phyloP scores from a whole-genome alignment of 1,140 invertebrate species.

The Drosophila nannoptera region DNA sequence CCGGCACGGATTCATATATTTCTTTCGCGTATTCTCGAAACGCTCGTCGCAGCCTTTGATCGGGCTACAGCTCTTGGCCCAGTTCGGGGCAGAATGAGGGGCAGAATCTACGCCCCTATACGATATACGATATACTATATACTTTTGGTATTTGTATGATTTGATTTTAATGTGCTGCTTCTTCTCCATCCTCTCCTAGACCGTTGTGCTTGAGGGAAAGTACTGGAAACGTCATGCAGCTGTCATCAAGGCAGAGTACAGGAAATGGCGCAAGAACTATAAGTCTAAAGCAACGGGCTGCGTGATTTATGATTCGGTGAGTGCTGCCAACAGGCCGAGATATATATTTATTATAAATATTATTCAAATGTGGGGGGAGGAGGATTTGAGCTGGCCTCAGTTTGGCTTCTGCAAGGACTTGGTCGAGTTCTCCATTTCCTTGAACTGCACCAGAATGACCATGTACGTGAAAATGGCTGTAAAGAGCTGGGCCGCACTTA shows the following conservation, averaged over 20 bases:
- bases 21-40: constrained; percentile 20
- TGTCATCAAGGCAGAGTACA: constrained; percentile 98
- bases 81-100: no score
- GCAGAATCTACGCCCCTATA: no score
- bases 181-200: constrained; percentile 39
- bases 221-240: constrained; percentile 99
- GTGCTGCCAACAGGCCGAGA: constrained; percentile 34
- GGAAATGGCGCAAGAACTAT: constrained; percentile 99
- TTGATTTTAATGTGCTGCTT: background rate
- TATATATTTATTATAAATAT: background rate
- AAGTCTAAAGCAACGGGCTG: constrained; percentile 88
- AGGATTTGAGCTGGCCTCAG: background rate
- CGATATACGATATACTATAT: constrained; percentile 3
- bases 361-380: background rate
- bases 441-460: constrained; percentile 74
- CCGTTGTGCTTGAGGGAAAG: constrained; percentile 81
- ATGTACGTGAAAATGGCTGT: constrained; percentile 75
- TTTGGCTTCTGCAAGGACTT: constrained; percentile 40
- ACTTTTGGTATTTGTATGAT: background rate
- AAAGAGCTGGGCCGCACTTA: constrained; percentile 50
- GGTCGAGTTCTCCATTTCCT: constrained; percentile 70
- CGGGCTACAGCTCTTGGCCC: constrained; percentile 27
- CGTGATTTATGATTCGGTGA: constrained; percentile 88
- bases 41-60: constrained; percentile 18
- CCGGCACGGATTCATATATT: constrained; percentile 1